These are phyloP conservation scores for Lithophane ornitopus DNA, from an alignment of 2,888 invertebrate species.

Conservation along the genomic window DNA sequence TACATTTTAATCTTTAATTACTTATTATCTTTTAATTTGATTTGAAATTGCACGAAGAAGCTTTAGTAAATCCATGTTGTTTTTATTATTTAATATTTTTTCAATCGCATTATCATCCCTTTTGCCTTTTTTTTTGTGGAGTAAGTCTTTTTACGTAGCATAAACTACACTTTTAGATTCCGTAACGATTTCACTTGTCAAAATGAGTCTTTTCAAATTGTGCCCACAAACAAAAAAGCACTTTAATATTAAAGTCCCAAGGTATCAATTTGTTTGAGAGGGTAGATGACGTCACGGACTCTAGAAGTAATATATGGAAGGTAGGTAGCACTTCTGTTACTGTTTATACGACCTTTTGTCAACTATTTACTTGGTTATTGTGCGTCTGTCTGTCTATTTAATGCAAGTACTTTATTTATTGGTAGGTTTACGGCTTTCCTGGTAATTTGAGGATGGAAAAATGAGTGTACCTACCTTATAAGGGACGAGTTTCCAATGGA, in stretches of 20 bases:
- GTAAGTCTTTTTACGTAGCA: too few species aligned
- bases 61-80: too few species aligned
- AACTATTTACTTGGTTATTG: slow-evolving; percentile 44
- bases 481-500: slow-evolving; percentile 12
- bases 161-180: slow-evolving; percentile 41
- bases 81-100: too few species aligned
- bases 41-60: too few species aligned
- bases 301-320: slow-evolving; percentile 52
- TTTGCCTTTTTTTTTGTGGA: too few species aligned
- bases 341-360: slow-evolving; percentile 47
- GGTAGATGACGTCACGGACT: slow-evolving; percentile 48
- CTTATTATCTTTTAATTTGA: too few species aligned
- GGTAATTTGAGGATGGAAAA: slow-evolving; percentile 10
- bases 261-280: slow-evolving; percentile 49
- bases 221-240: slow-evolving; percentile 45
- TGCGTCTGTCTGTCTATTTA: slow-evolving; percentile 49
- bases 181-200: slow-evolving; percentile 53
- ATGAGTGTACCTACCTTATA: too few species aligned
- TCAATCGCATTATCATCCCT: too few species aligned
- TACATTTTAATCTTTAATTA: too few species aligned
- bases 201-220: slow-evolving; percentile 42
- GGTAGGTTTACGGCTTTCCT: slow-evolving; percentile 24
- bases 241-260: slow-evolving; percentile 38
- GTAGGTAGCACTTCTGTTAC: slow-evolving; percentile 39
- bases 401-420: slow-evolving; percentile 53